Conservation (phyloP, 2,888 invertebrate species). For the Cybosia mesomella region DNA sequence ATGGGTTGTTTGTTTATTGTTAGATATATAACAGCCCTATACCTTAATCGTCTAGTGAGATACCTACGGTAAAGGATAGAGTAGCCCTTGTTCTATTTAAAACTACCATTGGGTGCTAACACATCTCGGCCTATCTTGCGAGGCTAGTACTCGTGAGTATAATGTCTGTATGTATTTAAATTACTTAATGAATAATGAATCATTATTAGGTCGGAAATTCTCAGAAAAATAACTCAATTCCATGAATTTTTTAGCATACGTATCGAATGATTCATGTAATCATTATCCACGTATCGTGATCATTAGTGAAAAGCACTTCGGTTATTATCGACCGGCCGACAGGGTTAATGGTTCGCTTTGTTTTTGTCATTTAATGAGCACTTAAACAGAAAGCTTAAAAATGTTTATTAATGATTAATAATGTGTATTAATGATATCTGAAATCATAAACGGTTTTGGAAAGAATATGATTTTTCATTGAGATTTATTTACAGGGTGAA, state of each 20-base stretch:
- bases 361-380: slow-evolving; percentile 73
- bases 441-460: slow-evolving; percentile 7
- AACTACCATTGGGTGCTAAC: too few relatives aligned
- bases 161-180: not conserved
- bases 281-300: slow-evolving; percentile 53
- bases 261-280: slow-evolving; percentile 44
- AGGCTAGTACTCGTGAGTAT: not conserved
- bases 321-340: slow-evolving; percentile 59
- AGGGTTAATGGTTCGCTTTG: slow-evolving; percentile 63
- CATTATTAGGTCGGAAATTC: not conserved
- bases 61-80: too few relatives aligned
- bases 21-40: too few relatives aligned
- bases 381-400: slow-evolving; percentile 66
- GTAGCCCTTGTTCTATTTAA: too few relatives aligned
- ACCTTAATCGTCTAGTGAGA: too few relatives aligned
- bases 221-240: not conserved
- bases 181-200: not conserved
- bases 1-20: too few relatives aligned
- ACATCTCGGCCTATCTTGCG: not conserved
- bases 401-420: slow-evolving; percentile 34
- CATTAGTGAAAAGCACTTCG: slow-evolving; percentile 69
- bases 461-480: not conserved
- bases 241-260: slow-evolving; percentile 26
- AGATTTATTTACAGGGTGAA: not conserved
- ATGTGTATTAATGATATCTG: slow-evolving; percentile 25